Base-by-base conservation (phyloP, 2,797 vertebrate species). In the Vespertilio murinus region DNA sequence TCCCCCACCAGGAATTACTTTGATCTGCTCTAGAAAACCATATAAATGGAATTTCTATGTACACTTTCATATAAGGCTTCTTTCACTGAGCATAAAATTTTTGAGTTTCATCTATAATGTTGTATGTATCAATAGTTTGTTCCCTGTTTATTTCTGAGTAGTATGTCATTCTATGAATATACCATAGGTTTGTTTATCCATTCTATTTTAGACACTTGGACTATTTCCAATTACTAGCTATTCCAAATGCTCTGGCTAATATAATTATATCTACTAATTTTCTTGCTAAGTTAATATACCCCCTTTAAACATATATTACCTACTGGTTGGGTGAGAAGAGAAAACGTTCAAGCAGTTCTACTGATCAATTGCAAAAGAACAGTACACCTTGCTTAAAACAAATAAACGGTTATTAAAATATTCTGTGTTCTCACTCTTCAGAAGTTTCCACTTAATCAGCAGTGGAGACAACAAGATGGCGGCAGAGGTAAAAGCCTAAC, bases 241-340 rank as follows among this genome's bases (percentile, higher is more conserved):
- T 30, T 93, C 35, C 65, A 77, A 90, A 71, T 81, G n/a, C 38
- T 84, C 74, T 90, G 54, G 23, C 54, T 75, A 70, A 71, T 77
- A 65, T 16, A 96, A 33, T 7, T 73, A 45, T 82, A 67, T 73
- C 40, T 79, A 83, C 28, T 73, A 77, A 77, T 71, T 87, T 91
- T 77, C 54, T 82, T 94, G 70, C 89, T 70, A 77, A 64, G 11
- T 73, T 71, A 54, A 23, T 88, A 78, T 13, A 75, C 9, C n/a
- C 28, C 49, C n/a, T 22, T n/a, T 35, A 71, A 71, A 80, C 28
- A n/a, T 65, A 70, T 23, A 93, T 38, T 22, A 71, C 20, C 45
- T 89, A 71, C 25, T 81, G 8, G 6, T 25, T 81, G 33, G 16
- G 38, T 49, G n/a, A 56, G 52, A 54, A 59, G 22, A 73, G 45